These are phyloP conservation scores for Actias luna DNA, from an alignment of 2,888 invertebrate genomes.

Conservation along the genomic window DNA sequence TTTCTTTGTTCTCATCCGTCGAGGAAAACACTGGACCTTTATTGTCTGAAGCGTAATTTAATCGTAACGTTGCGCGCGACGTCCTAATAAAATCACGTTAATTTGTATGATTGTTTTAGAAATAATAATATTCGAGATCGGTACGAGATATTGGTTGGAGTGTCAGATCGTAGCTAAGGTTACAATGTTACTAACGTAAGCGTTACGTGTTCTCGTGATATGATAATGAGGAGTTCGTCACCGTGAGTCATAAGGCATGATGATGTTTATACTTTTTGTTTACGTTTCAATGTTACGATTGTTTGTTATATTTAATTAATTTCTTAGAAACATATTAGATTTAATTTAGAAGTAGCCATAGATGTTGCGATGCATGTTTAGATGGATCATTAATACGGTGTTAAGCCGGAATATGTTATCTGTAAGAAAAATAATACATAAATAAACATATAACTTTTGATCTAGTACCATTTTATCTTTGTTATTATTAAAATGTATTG, in stretches of 20 bases:
- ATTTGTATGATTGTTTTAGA: slow-evolving; percentile 36
- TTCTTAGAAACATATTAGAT: slow-evolving; percentile 55
- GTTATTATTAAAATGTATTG: background rate
- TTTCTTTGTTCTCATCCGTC: slow-evolving; percentile 71
- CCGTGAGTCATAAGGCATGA: slow-evolving; percentile 76
- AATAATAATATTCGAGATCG: slow-evolving; percentile 38
- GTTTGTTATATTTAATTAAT: slow-evolving; percentile 42
- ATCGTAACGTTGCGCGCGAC: slow-evolving; percentile 56
- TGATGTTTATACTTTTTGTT: slow-evolving; percentile 75
- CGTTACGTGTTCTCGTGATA: slow-evolving; percentile 60
- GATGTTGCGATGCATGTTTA: slow-evolving; percentile 59
- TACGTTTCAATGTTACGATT: slow-evolving; percentile 53
- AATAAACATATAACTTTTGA: background rate
- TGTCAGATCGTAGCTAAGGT: slow-evolving; percentile 70
- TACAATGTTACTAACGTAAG: slow-evolving; percentile 54
- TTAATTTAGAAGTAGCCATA: slow-evolving; percentile 50
- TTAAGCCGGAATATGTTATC: slow-evolving; percentile 33
- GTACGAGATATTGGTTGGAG: slow-evolving; percentile 60
- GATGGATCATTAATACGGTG: slow-evolving; percentile 46
- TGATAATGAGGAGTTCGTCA: slow-evolving; percentile 78
- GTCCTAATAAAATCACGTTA: slow-evolving; percentile 58
- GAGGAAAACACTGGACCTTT: slow-evolving; percentile 64
- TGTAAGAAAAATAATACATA: slow-evolving; percentile 4
- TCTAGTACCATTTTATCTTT: background rate
- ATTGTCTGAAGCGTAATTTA: slow-evolving; percentile 42